Evolutionary conservation across 2,113 vertebrate species (phyloP).

Genomic region (Gymnobelideus leadbeateri): DNA sequence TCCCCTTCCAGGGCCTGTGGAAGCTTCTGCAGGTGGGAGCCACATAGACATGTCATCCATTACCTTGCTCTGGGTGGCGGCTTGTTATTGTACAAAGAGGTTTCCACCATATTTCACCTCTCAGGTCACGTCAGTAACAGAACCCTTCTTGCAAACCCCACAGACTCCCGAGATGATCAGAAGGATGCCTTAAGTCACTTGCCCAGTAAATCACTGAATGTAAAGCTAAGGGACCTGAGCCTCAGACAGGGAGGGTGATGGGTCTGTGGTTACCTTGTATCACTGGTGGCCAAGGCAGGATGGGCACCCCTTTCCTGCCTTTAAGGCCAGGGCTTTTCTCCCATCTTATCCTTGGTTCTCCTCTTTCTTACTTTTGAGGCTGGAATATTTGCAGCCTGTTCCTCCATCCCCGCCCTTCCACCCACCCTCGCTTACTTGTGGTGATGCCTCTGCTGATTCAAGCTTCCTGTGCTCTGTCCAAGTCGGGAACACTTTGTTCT

Average conservation of each 20-base stretch:
- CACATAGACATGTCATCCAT: not conserved
- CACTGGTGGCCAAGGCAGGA: not conserved
- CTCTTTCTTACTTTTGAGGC: not conserved
- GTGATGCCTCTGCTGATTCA: not conserved
- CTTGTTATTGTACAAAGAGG: not conserved
- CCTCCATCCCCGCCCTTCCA: not conserved
- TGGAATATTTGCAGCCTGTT: conserved; percentile 11
- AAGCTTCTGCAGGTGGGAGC: not conserved
- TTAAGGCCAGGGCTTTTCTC: not conserved
- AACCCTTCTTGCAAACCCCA: not conserved
- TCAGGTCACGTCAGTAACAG: not conserved
- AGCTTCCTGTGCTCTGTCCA: not conserved
- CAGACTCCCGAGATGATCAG: not conserved
- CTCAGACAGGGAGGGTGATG: not conserved
- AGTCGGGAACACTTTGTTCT: not conserved
- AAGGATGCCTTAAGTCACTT: not conserved
- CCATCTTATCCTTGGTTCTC: not conserved
- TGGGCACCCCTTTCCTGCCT: not conserved
- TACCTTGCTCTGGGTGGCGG: not conserved
- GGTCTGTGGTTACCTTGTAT: not conserved
- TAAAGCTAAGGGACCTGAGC: not conserved
- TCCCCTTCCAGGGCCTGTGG: not conserved
- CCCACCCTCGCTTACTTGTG: not conserved
- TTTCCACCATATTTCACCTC: not conserved
- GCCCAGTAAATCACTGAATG: not conserved